phyloP scores from a whole-genome alignment of 2,113 vertebrate genomes.

The Alaudala cheleensis region DNA sequence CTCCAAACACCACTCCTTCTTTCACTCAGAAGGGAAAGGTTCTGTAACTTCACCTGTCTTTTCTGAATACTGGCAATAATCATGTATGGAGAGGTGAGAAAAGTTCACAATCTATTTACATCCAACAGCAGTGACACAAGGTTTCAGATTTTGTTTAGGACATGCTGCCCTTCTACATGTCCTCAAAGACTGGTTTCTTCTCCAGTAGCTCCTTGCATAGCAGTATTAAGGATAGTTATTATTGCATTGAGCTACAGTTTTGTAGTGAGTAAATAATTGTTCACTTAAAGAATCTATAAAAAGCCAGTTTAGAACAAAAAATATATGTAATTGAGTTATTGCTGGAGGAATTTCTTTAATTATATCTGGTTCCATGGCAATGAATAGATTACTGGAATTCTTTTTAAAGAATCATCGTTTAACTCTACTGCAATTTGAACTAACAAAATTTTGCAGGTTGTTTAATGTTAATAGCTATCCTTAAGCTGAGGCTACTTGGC shows the following conservation, averaged over 20 bases:
- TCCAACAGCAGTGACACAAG: not conserved
- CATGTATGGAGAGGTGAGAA: not conserved
- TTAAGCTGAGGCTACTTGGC: not conserved
- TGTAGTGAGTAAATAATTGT: not conserved
- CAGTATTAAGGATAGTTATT: not conserved
- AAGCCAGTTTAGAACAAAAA: not conserved
- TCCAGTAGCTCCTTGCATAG: not conserved
- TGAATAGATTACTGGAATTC: not conserved
- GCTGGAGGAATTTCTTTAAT: not conserved
- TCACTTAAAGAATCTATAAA: not conserved
- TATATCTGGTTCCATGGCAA: not conserved
- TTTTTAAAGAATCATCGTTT: not conserved
- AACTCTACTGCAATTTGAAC: not conserved
- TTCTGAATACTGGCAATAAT: not conserved
- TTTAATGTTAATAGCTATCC: not conserved
- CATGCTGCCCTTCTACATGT: not conserved
- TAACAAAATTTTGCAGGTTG: not conserved
- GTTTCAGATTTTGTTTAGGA: not conserved
- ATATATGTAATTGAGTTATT: not conserved
- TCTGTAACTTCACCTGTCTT: not conserved
- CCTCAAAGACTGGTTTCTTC: not conserved
- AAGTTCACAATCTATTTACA: not conserved
- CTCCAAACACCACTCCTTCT: not conserved
- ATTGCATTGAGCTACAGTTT: not conserved
- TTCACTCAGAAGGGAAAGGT: not conserved